A percentile compares a stretch with the other conserved stretches of the same genome.
Evolutionary conservation across 2,113 vertebrate genomes (phyloP).

Genomic region (Crotalus helleri): DNA sequence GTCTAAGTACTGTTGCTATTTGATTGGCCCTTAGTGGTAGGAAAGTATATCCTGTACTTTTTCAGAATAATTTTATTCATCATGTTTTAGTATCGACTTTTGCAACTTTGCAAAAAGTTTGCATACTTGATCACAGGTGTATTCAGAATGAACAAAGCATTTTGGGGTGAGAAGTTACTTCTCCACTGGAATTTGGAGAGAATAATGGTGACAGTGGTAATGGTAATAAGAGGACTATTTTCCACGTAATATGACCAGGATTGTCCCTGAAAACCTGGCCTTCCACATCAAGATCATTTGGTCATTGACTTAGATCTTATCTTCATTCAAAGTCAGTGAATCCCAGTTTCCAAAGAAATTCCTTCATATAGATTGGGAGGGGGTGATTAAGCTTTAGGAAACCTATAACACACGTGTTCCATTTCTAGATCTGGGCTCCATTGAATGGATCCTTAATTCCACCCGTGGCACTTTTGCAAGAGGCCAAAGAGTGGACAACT

Average conservation of each 20-base stretch:
- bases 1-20: too few species aligned
- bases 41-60: not conserved
- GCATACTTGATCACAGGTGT: not conserved
- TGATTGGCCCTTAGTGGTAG: not conserved
- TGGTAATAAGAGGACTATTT: not conserved
- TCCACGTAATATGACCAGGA: not conserved
- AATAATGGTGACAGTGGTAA: not conserved
- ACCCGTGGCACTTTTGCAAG: not conserved
- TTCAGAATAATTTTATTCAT: not conserved
- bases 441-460: not conserved
- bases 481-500: not conserved
- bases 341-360: not conserved
- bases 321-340: not conserved
- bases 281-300: not conserved
- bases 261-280: not conserved
- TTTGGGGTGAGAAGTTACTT: not conserved
- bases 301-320: not conserved
- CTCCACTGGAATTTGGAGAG: not conserved
- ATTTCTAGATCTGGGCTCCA: not conserved
- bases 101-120: not conserved
- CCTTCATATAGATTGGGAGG: not conserved
- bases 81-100: too few species aligned
- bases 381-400: not conserved
- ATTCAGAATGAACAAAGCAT: not conserved
- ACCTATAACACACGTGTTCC: not conserved